Base-by-base conservation (phyloP, 1,140 invertebrate genomes). In the Ceratosolen fusciceps region DNA sequence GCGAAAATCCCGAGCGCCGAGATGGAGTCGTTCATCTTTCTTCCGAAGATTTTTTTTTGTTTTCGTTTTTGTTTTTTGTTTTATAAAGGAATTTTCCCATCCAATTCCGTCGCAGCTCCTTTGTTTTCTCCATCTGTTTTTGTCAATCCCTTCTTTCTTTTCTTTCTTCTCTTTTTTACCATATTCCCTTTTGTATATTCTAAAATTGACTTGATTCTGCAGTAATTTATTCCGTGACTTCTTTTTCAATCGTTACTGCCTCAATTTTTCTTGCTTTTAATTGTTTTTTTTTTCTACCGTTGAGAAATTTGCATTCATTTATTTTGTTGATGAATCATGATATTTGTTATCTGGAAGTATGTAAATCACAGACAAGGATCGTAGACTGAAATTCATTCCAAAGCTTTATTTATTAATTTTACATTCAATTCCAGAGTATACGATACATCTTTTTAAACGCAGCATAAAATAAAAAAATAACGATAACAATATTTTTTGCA, bases 1-100 rank as follows among this genome's bases (percentile, higher is more conserved):
- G 29, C 68, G 29, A 72, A 72, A 72, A 31, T 72, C 26, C 37
- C 70, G 47, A 54, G 47, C 8, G 34, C 39, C 47, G 16, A 47
- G 5, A 70, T 16, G 16, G 70, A 16, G n/a, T 1, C 9, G 31
- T 39, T 49, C n/a, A n/a, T n/a, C n/a, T n/a, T n/a, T n/a, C n/a
- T n/a, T n/a, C n/a, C n/a, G n/a, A n/a, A n/a, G n/a, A n/a, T n/a
- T n/a, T n/a, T n/a, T n/a, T n/a, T n/a, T n/a, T n/a, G n/a, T n/a
- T n/a, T n/a, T n/a, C n/a, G n/a, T n/a, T n/a, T n/a, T n/a, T n/a
- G 39, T 12, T 37, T 47, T 24, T 26, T 37, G n/a, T 24, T 70
- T 49, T 37, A 14, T 68, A 43, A 43, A n/a, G n/a, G n/a, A n/a
- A 43, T 12, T 12, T 43, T 43, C 5, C 39, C 5, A 12, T 43